Base-by-base conservation (phyloP, 1,140 invertebrate genomes). In the Drosophila hydei region DNA sequence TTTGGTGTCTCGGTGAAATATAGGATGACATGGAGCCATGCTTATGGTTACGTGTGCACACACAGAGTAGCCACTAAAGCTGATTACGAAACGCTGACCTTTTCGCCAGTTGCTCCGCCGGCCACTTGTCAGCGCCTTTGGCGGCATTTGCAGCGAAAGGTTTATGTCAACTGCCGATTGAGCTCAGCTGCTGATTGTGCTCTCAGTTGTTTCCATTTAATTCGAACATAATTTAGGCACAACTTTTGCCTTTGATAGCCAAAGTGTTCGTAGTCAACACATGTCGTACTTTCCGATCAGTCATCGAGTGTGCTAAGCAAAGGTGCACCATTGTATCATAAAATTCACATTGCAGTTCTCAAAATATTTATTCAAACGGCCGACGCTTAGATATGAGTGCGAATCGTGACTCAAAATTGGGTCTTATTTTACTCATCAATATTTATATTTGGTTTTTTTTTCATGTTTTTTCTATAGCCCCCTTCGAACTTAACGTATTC, bases 61-160 rank as follows among this genome's bases (percentile, higher is more conserved):
- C 65, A 77, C 77, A 70, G 63, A 79, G 27, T 27, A 79, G 76
- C 76, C 81, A 77, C 80, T 62, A 38, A 75, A 83, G 78, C 72
- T 83, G 83, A 88, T 88, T 88, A 88, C 83, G 83, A 88, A 88
- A 88, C 88, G 68, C 75, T 87, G 83, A 87, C 83, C 83, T 88
- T 88, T 85, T 88, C 65, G 48, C 70, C 62, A 56, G 69, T 48
- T 73, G 42, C 40, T 14, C 38, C 55, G 48, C 45, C 55, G 67
- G 64, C 83, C 83, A 88, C 83, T 88, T 88, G 83, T 88, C 83
- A 72, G 62, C 64, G 64, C 68, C 75, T 83, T 88, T 83, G 78
- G 78, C 75, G 75, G 72, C 76, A 47, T 59, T 72, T 60, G 51
- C 9, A 6, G 83, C 72, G 83, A 88, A 81, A 88, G 84, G 83